Evolutionary conservation across 2,113 vertebrate species (phyloP).

Genomic region (Pelvicachromis taeniatus): DNA sequence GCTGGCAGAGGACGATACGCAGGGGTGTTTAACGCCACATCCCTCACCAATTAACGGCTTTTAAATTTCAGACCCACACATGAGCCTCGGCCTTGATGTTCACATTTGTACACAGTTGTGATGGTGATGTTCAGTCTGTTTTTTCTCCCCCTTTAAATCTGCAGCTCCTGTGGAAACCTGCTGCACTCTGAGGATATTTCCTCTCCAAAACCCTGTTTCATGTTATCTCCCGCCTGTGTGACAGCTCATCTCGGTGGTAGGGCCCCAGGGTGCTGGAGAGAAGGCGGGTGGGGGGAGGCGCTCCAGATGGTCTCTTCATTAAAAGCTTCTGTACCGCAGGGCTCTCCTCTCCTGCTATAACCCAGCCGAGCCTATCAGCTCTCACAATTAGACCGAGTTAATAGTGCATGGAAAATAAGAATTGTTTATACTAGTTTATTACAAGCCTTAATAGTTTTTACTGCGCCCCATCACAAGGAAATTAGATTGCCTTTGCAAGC

Average conservation of each 20-base stretch:
- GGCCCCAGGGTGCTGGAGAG: slow-evolving; percentile 37
- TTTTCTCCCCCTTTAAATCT: not conserved
- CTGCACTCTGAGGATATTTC: not conserved
- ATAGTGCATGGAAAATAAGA: slow-evolving; percentile 71
- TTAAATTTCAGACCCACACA: not conserved
- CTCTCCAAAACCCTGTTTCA: not conserved
- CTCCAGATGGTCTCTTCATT: slow-evolving; percentile 70
- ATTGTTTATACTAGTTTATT: slow-evolving; percentile 73
- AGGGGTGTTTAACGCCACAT: not conserved
- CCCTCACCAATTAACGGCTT: slow-evolving; percentile 2
- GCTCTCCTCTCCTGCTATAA: slow-evolving; percentile 42
- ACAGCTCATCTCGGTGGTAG: slow-evolving; percentile 11
- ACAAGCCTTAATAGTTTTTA: slow-evolving; percentile 71
- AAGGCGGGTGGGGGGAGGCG: not conserved
- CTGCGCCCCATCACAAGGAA: slow-evolving; percentile 56
- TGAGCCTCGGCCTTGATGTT: not conserved
- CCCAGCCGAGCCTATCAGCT: slow-evolving; percentile 59
- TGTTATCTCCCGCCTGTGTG: slow-evolving; percentile 17
- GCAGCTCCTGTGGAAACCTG: not conserved
- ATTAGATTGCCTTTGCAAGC: slow-evolving; percentile 71
- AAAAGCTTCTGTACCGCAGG: slow-evolving; percentile 55
- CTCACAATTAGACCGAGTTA: slow-evolving; percentile 65
- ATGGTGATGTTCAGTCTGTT: not conserved
- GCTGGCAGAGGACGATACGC: not conserved
- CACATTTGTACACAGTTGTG: not conserved